phyloP scores from a whole-genome alignment of 2,113 vertebrate genomes.

The Actinemys pallida region DNA sequence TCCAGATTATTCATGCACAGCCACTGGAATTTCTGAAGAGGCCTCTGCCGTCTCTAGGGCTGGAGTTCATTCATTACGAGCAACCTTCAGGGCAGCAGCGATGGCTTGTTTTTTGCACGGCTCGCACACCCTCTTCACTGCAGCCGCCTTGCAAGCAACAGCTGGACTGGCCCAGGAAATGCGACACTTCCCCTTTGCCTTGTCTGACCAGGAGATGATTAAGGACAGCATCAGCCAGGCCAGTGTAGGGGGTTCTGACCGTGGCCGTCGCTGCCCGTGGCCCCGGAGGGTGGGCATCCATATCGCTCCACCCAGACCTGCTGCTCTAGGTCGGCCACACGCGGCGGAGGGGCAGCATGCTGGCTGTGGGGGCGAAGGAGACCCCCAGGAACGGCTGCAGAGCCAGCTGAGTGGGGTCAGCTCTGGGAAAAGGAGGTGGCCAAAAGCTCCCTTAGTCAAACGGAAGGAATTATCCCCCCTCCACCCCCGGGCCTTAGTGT shows the following conservation, averaged over 20 bases:
- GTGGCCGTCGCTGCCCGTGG: background rate
- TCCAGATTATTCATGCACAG: background rate
- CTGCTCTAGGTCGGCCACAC: background rate
- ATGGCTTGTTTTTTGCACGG: background rate
- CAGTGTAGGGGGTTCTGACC: background rate
- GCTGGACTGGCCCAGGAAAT: background rate
- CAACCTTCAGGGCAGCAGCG: background rate
- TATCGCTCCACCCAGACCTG: background rate
- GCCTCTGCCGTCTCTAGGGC: background rate
- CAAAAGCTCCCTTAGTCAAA: background rate
- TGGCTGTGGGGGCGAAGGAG: background rate
- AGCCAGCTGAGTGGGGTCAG: background rate
- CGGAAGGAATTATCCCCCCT: background rate
- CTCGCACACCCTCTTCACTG: background rate
- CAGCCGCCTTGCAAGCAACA: background rate
- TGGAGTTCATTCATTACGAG: background rate
- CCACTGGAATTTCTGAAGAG: background rate
- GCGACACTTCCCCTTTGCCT: background rate
- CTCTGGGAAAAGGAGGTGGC: background rate
- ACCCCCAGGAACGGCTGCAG: too few species aligned
- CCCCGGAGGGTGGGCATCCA: background rate
- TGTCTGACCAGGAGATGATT: background rate
- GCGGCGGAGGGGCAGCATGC: background rate
- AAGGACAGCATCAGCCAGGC: background rate
- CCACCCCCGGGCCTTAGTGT: background rate